Conservation (phyloP, 2,888 invertebrate species). For the Ischnus inquisitorius region DNA sequence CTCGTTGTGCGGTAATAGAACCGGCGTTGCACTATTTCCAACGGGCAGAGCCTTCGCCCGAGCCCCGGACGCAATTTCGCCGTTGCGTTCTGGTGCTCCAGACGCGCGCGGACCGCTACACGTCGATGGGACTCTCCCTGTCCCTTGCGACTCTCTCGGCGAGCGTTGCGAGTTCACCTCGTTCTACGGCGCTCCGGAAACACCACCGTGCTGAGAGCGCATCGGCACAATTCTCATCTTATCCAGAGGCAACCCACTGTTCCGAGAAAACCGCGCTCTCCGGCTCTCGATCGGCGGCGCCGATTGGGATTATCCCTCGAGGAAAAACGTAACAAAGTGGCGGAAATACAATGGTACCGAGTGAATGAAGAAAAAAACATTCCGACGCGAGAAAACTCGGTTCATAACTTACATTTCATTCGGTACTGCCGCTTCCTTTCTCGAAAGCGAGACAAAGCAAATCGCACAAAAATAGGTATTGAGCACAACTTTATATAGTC, state of each 20-base stretch:
- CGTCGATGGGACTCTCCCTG: slow-evolving; percentile 25
- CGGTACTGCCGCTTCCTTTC: no score
- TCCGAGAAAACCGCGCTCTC: slow-evolving; percentile 29
- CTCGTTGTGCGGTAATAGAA: neutral
- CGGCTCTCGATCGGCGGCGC: slow-evolving; percentile 32
- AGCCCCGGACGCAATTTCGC: slow-evolving; percentile 51
- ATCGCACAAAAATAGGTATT: no score
- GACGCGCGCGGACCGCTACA: neutral
- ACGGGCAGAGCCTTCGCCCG: slow-evolving; percentile 15
- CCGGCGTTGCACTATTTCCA: slow-evolving; percentile 23
- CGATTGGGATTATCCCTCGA: slow-evolving; percentile 30
- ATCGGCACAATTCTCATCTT: slow-evolving; percentile 3
- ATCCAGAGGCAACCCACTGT: slow-evolving; percentile 29
- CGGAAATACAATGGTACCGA: no score
- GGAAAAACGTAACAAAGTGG: no score
- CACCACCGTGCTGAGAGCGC: slow-evolving; percentile 16
- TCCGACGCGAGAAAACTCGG: no score
- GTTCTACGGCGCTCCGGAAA: no score
- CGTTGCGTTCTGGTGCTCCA: slow-evolving; percentile 26
- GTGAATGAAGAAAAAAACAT: no score
- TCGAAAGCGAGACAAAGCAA: no score
- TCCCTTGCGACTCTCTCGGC: slow-evolving; percentile 39
- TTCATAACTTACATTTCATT: no score
- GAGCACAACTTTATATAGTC: no score
- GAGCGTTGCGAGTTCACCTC: slow-evolving; percentile 3